These are phyloP conservation scores for Troides oblongomaculatus DNA, from an alignment of 2,888 invertebrate species.

Conservation along the genomic window DNA sequence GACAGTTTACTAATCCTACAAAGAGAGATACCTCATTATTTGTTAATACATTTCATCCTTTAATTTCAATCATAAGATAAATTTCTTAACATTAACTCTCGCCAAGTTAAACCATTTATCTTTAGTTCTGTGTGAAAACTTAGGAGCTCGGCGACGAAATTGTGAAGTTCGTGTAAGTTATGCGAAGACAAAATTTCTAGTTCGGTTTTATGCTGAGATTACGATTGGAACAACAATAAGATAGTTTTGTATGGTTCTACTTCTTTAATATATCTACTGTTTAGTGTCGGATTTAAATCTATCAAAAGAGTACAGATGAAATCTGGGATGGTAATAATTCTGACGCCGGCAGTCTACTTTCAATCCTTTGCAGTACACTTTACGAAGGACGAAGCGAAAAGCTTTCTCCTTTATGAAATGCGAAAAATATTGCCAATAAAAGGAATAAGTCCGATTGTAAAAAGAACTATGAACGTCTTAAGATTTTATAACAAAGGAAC, in stretches of 20 bases:
- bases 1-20: neutral
- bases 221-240: neutral
- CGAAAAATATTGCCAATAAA: no score
- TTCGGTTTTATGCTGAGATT: neutral
- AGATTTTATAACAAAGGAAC: no score
- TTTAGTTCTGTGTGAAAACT: conserved; percentile 17
- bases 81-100: neutral
- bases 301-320: no score
- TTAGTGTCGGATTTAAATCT: neutral
- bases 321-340: no score
- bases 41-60: neutral
- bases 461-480: no score
- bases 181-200: neutral
- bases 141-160: conserved; percentile 4
- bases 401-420: no score
- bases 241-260: neutral
- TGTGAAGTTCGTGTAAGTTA: conserved; percentile 12
- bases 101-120: conserved; percentile 14
- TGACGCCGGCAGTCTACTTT: no score
- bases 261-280: neutral
- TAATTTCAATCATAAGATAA: neutral
- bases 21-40: neutral
- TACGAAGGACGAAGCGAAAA: no score
- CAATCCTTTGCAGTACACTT: no score
- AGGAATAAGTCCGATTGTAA: no score